Conservation (phyloP, 2,113 vertebrate species). For the Urocolius indicus region DNA sequence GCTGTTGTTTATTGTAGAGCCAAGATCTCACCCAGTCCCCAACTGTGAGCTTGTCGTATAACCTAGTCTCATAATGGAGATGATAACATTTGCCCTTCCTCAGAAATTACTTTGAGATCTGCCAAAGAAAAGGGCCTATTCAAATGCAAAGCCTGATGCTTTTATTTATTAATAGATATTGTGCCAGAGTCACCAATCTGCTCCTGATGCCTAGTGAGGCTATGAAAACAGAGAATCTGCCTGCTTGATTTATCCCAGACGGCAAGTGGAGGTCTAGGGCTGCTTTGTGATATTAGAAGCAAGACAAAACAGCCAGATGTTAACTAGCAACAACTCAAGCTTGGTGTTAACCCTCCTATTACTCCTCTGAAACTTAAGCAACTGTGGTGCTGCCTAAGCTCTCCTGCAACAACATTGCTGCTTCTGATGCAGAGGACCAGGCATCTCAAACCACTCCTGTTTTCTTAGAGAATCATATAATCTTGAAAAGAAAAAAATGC, state of each 20-base stretch:
- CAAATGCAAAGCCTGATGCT: constrained; percentile 53
- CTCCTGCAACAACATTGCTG: background rate
- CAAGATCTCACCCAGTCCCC: constrained; percentile 30
- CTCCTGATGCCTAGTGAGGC: background rate
- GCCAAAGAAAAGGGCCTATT: constrained; percentile 54
- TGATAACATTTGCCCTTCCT: constrained; percentile 44
- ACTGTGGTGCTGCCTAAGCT: background rate
- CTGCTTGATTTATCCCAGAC: constrained; percentile 13
- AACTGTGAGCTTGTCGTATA: constrained; percentile 27
- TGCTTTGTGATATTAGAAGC: background rate
- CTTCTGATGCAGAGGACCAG: background rate
- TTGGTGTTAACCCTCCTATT: background rate
- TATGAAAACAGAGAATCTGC: constrained; percentile 19
- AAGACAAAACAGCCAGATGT: background rate
- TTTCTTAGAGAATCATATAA: background rate
- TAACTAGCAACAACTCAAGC: background rate
- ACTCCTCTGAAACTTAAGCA: background rate
- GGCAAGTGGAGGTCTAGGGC: background rate
- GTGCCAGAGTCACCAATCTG: constrained; percentile 63
- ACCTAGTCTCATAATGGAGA: background rate
- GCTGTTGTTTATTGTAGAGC: constrained; percentile 25
- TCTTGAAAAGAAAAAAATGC: background rate
- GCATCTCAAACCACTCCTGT: background rate
- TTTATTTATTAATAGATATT: constrained; percentile 60
- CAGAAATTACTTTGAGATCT: constrained; percentile 49